These are phyloP conservation scores for Drosophila setosimentum DNA, from an alignment of 2,888 invertebrate species.

Conservation along the genomic window DNA sequence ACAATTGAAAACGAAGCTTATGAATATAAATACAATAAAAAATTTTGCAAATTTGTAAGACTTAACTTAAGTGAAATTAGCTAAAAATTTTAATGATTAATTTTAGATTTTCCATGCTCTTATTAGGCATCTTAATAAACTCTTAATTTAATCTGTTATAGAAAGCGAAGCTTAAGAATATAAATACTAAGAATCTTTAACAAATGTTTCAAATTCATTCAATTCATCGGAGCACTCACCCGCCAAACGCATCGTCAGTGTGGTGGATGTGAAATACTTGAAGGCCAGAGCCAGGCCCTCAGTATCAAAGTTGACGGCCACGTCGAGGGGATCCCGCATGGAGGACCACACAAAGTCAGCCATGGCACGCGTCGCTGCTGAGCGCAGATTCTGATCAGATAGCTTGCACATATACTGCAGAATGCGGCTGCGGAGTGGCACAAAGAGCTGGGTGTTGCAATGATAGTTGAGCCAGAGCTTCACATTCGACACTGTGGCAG, in stretches of 20 bases:
- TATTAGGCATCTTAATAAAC: neutral
- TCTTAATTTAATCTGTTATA: neutral
- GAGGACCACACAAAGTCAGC: constrained; percentile 98
- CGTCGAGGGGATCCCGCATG: constrained; percentile 95
- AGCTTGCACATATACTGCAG: constrained; percentile 97
- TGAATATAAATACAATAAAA: neutral
- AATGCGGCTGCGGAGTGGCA: constrained; percentile 94
- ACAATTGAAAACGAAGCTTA: neutral
- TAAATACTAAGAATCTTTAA: neutral
- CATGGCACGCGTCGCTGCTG: constrained; percentile 96
- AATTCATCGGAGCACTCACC: constrained; percentile 85
- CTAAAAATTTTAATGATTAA: neutral
- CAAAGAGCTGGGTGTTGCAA: constrained; percentile 94
- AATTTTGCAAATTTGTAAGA: neutral
- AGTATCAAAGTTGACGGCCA: constrained; percentile 93
- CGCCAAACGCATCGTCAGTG: constrained; percentile 96
- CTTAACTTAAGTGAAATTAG: neutral
- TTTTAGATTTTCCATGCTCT: neutral
- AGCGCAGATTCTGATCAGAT: constrained; percentile 95
- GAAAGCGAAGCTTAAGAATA: neutral
- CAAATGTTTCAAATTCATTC: neutral
- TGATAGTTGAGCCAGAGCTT: constrained; percentile 97
- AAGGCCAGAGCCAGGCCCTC: constrained; percentile 97
- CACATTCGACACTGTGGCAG: constrained; percentile 95
- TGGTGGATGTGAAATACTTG: constrained; percentile 97